These are phyloP conservation scores for Carabus problematicus DNA, from an alignment of 2,888 invertebrate genomes.

Conservation along the genomic window DNA sequence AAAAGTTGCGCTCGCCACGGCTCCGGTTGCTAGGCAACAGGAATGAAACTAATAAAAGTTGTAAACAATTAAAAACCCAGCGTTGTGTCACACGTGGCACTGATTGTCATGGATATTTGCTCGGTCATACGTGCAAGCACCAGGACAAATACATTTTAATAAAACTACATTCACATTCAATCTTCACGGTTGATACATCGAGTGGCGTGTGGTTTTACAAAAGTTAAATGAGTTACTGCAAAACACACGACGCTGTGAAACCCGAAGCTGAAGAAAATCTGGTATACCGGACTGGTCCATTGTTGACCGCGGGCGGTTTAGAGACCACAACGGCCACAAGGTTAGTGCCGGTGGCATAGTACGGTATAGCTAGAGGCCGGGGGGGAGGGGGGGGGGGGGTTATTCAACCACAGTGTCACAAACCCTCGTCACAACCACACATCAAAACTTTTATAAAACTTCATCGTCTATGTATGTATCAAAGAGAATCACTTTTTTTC, in stretches of 20 bases:
- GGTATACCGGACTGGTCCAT: background rate
- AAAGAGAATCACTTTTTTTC: conserved; percentile 15
- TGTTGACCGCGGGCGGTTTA: background rate
- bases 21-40: background rate
- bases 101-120: conserved; percentile 1
- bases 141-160: conserved; percentile 23
- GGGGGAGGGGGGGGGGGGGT: conserved; percentile 1
- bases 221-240: conserved; percentile 26
- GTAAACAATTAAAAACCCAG: conserved; percentile 21
- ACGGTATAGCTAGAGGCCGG: background rate
- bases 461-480: conserved; percentile 36
- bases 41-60: conserved; percentile 18
- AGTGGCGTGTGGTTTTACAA: conserved; percentile 11
- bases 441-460: conserved; percentile 39
- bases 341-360: background rate
- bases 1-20: too few species aligned
- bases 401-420: conserved; percentile 34
- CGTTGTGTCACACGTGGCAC: too few species aligned
- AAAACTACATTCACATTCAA: conserved; percentile 6
- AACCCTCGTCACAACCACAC: conserved; percentile 38
- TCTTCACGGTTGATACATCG: background rate
- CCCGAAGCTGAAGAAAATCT: background rate
- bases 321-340: conserved; percentile 6
- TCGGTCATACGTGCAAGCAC: conserved; percentile 6
- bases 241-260: conserved; percentile 1